Conservation (phyloP, 2,888 invertebrate species). For the Ormyrus pomaceus region DNA sequence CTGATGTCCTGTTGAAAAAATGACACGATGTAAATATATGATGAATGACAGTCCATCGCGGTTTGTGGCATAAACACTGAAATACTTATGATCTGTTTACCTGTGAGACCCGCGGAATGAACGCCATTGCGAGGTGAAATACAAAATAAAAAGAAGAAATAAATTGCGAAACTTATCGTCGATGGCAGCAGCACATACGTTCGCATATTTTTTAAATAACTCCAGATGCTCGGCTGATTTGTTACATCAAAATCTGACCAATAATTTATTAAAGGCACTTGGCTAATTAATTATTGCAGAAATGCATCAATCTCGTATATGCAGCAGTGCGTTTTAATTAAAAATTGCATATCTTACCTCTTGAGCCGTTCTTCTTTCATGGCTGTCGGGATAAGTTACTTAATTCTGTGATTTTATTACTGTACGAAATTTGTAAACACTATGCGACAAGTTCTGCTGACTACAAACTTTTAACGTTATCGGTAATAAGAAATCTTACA, state of each 20-base stretch:
- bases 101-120: background rate
- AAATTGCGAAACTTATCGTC: background rate
- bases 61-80: background rate
- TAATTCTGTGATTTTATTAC: background rate
- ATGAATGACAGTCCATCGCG: background rate
- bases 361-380: background rate
- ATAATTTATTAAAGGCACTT: background rate
- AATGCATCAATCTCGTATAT: background rate
- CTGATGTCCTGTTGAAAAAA: background rate
- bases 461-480: background rate
- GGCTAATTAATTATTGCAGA: background rate
- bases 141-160: slow-evolving; percentile 3
- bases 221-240: background rate
- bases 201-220: background rate
- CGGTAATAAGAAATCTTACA: too few species aligned
- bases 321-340: background rate
- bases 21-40: background rate
- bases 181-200: slow-evolving; percentile 2
- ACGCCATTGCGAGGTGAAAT: background rate
- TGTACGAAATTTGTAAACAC: background rate
- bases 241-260: background rate
- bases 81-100: background rate
- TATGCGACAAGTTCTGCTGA: background rate
- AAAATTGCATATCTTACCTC: background rate
- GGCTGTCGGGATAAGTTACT: background rate